phyloP scores from a whole-genome alignment of 2,113 vertebrate species.

The Vulpes vulpes region DNA sequence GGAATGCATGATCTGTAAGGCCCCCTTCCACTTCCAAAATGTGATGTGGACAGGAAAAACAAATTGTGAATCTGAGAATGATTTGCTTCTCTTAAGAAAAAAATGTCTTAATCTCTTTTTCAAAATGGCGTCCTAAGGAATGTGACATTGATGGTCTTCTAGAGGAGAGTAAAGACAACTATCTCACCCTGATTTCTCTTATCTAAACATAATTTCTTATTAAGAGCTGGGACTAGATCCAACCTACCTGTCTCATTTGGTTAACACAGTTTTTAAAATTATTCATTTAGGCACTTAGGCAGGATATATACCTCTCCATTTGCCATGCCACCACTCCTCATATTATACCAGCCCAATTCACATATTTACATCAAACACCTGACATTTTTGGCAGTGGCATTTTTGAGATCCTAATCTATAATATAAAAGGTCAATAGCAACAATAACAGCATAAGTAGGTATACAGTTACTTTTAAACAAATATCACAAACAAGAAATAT shows the following conservation, averaged over 20 bases:
- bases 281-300: background rate
- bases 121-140: conserved; percentile 29
- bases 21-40: background rate
- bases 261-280: background rate
- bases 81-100: background rate
- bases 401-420: background rate
- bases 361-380: background rate
- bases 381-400: background rate
- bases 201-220: conserved; percentile 61
- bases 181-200: conserved; percentile 64
- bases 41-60: background rate
- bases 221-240: conserved; percentile 33
- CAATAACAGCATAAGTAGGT: background rate
- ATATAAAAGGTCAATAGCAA: background rate
- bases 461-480: conserved; percentile 21
- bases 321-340: background rate
- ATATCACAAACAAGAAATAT: background rate
- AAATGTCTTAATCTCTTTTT: background rate
- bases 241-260: background rate
- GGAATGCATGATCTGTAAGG: background rate
- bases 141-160: background rate
- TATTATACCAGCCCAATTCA: background rate
- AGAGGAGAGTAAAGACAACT: conserved; percentile 9
- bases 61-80: background rate
- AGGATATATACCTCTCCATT: background rate